phyloP scores from a whole-genome alignment of 2,888 invertebrate species.

The Rhamnusium bicolor region DNA sequence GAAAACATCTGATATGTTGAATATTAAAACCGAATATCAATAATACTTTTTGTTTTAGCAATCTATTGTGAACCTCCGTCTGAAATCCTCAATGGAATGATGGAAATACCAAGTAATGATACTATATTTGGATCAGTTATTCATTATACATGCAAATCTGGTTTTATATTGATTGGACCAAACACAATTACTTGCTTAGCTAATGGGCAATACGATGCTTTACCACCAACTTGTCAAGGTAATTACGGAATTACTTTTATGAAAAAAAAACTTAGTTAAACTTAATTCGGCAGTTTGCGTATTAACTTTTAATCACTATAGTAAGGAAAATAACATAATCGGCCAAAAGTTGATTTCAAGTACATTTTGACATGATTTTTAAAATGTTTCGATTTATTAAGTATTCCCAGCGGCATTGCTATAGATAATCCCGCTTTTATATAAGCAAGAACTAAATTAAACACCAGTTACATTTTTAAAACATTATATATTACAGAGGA shows the following conservation, averaged over 20 bases:
- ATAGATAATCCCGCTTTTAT: too few species aligned
- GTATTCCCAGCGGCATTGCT: too few species aligned
- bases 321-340: too few species aligned
- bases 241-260: constrained; percentile 41
- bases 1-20: not conserved
- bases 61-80: constrained; percentile 82
- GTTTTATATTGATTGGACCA: constrained; percentile 81
- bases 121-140: constrained; percentile 82
- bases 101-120: constrained; percentile 74
- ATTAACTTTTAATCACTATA: too few species aligned
- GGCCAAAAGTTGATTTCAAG: too few species aligned
- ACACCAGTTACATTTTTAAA: constrained; percentile 57
- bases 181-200: constrained; percentile 80
- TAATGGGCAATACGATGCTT: constrained; percentile 85
- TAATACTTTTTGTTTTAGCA: constrained; percentile 70
- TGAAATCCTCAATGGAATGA: constrained; percentile 77
- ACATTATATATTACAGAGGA: constrained; percentile 30
- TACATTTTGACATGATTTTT: too few species aligned
- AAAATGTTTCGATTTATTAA: too few species aligned
- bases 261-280: too few species aligned
- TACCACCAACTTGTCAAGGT: constrained; percentile 83
- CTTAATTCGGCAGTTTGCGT: too few species aligned
- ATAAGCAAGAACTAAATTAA: too few species aligned
- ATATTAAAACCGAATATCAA: not conserved
- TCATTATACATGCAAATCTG: constrained; percentile 82